phyloP scores from a whole-genome alignment of 2,888 invertebrate species.

The Drosophila hamatofila region DNA sequence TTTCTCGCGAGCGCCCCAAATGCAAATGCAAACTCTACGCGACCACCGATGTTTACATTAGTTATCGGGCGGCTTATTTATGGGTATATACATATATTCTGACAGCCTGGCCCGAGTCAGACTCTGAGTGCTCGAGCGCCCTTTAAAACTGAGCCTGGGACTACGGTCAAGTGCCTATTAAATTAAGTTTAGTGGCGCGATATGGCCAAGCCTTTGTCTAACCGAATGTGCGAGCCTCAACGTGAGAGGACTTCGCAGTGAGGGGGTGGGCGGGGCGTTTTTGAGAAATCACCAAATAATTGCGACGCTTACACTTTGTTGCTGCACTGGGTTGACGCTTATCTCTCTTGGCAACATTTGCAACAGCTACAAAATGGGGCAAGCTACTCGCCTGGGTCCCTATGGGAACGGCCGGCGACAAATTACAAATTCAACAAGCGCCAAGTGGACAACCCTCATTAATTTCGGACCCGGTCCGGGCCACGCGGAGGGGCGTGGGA shows the following conservation, averaged over 20 bases:
- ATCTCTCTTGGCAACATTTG: slow-evolving; percentile 75
- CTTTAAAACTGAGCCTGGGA: slow-evolving; percentile 73
- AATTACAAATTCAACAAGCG: slow-evolving; percentile 82
- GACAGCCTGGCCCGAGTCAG: slow-evolving; percentile 53
- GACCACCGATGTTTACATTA: slow-evolving; percentile 79
- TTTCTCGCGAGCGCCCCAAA: slow-evolving; percentile 74
- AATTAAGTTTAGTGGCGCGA: slow-evolving; percentile 79
- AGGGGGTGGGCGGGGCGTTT: slow-evolving; percentile 3
- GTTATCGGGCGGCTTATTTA: slow-evolving; percentile 79
- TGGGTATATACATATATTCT: slow-evolving; percentile 47
- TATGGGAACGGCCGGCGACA: slow-evolving; percentile 71
- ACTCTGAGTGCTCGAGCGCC: slow-evolving; percentile 60
- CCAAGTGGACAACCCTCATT: slow-evolving; percentile 83
- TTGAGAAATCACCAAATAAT: slow-evolving; percentile 81
- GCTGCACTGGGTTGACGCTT: slow-evolving; percentile 69
- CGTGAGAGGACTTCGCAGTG: not conserved
- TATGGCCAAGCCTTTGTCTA: slow-evolving; percentile 74
- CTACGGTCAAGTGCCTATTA: slow-evolving; percentile 71
- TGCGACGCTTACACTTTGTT: slow-evolving; percentile 81
- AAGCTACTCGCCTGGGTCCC: slow-evolving; percentile 62
- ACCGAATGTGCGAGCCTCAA: slow-evolving; percentile 4
- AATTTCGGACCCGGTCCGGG: slow-evolving; percentile 56
- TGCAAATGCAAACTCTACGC: slow-evolving; percentile 76
- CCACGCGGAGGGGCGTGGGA: not conserved
- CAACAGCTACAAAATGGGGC: slow-evolving; percentile 61